A percentile compares a stretch with the other conserved stretches of the same genome.
phyloP scores from a whole-genome alignment of 2,797 vertebrate genomes.

The Anniella stebbinsi region DNA sequence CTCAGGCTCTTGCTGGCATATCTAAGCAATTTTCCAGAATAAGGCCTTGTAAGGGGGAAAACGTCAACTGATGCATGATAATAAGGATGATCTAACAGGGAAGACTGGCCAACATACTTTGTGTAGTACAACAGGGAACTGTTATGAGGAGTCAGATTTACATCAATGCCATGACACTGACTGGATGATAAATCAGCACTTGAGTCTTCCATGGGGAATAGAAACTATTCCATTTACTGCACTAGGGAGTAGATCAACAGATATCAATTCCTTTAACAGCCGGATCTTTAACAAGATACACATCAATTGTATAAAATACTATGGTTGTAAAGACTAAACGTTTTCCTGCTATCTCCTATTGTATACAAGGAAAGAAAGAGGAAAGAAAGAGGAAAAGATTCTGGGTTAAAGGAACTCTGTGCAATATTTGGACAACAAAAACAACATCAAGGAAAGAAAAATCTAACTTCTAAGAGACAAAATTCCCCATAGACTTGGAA shows the following conservation, averaged over 20 bases:
- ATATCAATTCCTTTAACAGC: slow-evolving; percentile 29
- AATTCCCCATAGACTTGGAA: slow-evolving; percentile 44
- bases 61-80: slow-evolving; percentile 61
- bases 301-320: background rate
- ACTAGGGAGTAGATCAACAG: slow-evolving; percentile 48
- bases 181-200: slow-evolving; percentile 58
- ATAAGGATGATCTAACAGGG: slow-evolving; percentile 58
- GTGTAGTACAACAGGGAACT: background rate
- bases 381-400: background rate
- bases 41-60: slow-evolving; percentile 39
- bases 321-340: background rate
- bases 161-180: slow-evolving; percentile 54
- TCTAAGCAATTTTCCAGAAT: slow-evolving; percentile 11
- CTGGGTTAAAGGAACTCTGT: background rate
- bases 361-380: background rate
- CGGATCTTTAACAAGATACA: background rate
- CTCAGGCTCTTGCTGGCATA: background rate
- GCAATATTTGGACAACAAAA: background rate
- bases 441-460: slow-evolving; percentile 43
- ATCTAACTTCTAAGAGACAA: slow-evolving; percentile 49
- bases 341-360: background rate
- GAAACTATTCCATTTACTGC: slow-evolving; percentile 48
- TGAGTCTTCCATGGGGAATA: slow-evolving; percentile 61
- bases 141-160: slow-evolving; percentile 50
- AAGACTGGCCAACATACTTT: slow-evolving; percentile 56